A percentile compares a stretch with the other conserved stretches of the same genome.
phyloP scores from a whole-genome alignment of 2,888 invertebrate genomes.

The Acleris laterana region DNA sequence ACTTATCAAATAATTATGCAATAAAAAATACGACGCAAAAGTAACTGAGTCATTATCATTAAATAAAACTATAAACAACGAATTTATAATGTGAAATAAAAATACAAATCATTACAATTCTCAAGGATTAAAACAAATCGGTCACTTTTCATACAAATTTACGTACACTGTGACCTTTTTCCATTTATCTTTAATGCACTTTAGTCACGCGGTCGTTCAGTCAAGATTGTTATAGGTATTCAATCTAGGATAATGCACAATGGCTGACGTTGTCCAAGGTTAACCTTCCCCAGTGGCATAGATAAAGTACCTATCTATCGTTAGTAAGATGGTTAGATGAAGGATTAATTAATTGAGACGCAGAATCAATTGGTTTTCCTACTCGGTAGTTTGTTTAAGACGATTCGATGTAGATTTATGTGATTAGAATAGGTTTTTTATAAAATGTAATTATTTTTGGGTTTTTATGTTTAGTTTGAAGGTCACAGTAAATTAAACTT shows the following conservation, averaged over 20 bases:
- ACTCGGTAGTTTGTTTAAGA: not conserved
- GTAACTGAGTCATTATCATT: too few relatives aligned
- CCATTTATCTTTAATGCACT: too few relatives aligned
- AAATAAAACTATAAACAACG: too few relatives aligned
- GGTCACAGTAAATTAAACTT: too few relatives aligned
- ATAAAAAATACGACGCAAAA: too few relatives aligned
- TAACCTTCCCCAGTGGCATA: slow-evolving; percentile 19
- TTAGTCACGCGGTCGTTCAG: not conserved
- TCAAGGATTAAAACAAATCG: too few relatives aligned
- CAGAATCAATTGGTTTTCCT: slow-evolving; percentile 22
- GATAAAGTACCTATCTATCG: not conserved
- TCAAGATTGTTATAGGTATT: slow-evolving; percentile 14
- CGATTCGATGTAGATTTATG: not conserved
- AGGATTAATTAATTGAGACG: not conserved
- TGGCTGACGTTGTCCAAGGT: slow-evolving; percentile 27
- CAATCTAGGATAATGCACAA: slow-evolving; percentile 21
- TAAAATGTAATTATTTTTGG: not conserved
- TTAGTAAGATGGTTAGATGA: too few relatives aligned
- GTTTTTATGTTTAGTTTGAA: not conserved
- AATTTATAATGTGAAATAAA: too few relatives aligned
- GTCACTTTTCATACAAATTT: too few relatives aligned
- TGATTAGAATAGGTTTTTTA: not conserved
- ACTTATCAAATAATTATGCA: too few relatives aligned
- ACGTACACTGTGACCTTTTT: too few relatives aligned
- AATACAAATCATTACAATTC: too few relatives aligned